phyloP scores from a whole-genome alignment of 2,113 vertebrate species.

The Podarcis cretensis region DNA sequence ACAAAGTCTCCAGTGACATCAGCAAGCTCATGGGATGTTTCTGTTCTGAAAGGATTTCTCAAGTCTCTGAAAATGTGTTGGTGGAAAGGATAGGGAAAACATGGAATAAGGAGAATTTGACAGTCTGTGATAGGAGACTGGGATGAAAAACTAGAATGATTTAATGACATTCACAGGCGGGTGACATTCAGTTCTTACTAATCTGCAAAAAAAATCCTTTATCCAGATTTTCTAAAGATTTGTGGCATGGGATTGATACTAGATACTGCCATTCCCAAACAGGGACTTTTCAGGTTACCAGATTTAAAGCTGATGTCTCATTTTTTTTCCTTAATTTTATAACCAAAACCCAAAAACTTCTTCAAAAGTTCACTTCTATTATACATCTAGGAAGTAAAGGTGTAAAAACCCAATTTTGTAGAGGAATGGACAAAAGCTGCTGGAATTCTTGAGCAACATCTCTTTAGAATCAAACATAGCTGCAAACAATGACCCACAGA shows the following conservation, averaged over 20 bases:
- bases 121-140: constrained; percentile 6
- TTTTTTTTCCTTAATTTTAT: fast-evolving
- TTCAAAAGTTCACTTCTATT: neutral
- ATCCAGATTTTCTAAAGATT: neutral
- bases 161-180: neutral
- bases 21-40: neutral
- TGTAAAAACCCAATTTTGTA: neutral
- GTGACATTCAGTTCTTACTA: neutral
- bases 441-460: neutral
- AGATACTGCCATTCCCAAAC: neutral
- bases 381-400: neutral
- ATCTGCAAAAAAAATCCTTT: neutral
- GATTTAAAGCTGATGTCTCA: neutral
- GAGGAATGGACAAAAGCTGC: neutral
- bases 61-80: neutral
- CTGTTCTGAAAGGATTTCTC: neutral
- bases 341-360: neutral
- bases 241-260: too few relatives aligned
- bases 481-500: too few relatives aligned
- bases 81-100: neutral
- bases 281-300: neutral
- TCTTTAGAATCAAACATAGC: neutral
- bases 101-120: neutral
- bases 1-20: neutral
- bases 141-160: neutral